phyloP scores from a whole-genome alignment of 2,113 vertebrate species.

The Lepisosteus osseus region DNA sequence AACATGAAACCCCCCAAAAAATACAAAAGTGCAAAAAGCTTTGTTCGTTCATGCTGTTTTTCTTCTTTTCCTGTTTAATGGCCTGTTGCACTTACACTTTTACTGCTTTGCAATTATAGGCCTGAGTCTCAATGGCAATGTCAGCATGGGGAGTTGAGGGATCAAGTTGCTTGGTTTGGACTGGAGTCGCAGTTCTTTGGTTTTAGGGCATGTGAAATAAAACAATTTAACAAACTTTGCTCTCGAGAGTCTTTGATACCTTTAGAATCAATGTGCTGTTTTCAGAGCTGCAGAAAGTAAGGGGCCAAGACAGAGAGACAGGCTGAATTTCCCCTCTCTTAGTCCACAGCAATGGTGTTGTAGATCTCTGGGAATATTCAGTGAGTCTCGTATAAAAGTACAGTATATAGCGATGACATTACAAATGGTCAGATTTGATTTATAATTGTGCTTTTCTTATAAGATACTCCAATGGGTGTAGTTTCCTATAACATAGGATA shows the following conservation, averaged over 20 bases:
- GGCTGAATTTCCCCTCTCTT: conserved; percentile 22
- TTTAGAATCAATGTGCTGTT: background rate
- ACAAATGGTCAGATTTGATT: too few relatives aligned
- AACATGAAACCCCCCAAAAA: background rate
- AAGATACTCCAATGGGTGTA: too few relatives aligned
- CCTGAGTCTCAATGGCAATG: background rate
- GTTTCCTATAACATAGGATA: too few relatives aligned
- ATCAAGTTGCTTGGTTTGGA: background rate
- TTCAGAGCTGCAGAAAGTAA: background rate
- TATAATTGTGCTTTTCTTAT: too few relatives aligned
- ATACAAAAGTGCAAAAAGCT: background rate
- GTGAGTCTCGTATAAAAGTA: too few relatives aligned
- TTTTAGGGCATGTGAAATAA: background rate
- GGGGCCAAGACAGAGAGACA: conserved; percentile 30
- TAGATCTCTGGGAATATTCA: too few relatives aligned
- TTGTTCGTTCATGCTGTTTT: background rate
- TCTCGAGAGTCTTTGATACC: background rate
- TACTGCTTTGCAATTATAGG: conserved; percentile 1
- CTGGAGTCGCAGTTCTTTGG: background rate
- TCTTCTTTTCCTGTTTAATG: background rate
- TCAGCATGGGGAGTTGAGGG: background rate
- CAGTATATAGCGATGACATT: too few relatives aligned
- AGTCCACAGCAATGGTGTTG: background rate
- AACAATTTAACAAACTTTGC: conserved; percentile 1
- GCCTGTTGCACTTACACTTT: background rate